Evolutionary conservation across 2,797 vertebrate species (phyloP).

Genomic region (Phoxinus dragarum): DNA sequence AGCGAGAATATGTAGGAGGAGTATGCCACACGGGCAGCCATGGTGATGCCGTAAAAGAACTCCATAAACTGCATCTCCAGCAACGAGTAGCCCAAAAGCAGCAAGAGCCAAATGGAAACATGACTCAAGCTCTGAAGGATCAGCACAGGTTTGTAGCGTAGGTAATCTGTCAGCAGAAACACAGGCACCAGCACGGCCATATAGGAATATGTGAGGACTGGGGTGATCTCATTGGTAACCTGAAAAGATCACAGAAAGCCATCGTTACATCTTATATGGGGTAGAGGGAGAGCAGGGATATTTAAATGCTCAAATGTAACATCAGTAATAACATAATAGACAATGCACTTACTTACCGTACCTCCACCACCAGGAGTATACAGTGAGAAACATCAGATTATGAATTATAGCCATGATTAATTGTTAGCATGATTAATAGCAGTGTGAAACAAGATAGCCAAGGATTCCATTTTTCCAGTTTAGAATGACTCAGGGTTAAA

Average conservation of each 20-base stretch:
- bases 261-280: not conserved
- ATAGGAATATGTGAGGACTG: conserved; percentile 92
- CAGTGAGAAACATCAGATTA: not conserved
- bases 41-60: conserved; percentile 91
- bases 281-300: not conserved
- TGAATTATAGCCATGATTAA: not conserved
- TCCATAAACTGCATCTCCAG: conserved; percentile 95
- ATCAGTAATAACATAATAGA: not conserved
- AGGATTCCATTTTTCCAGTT: not conserved
- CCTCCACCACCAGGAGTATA: not conserved
- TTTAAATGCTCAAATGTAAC: not conserved
- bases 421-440: not conserved
- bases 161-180: conserved; percentile 91
- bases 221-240: conserved; percentile 93
- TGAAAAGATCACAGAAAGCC: conserved; percentile 63
- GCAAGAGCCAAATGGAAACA: conserved; percentile 87
- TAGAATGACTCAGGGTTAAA: not conserved
- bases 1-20: conserved; percentile 98
- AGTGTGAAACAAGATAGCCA: not conserved
- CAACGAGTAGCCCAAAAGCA: conserved; percentile 80
- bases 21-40: conserved; percentile 95
- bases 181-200: conserved; percentile 89
- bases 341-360: not conserved
- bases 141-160: conserved; percentile 94
- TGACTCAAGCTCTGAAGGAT: conserved; percentile 90